Base-by-base conservation (phyloP, 2,888 invertebrate species). In the Caenorhabditis sp. region DNA sequence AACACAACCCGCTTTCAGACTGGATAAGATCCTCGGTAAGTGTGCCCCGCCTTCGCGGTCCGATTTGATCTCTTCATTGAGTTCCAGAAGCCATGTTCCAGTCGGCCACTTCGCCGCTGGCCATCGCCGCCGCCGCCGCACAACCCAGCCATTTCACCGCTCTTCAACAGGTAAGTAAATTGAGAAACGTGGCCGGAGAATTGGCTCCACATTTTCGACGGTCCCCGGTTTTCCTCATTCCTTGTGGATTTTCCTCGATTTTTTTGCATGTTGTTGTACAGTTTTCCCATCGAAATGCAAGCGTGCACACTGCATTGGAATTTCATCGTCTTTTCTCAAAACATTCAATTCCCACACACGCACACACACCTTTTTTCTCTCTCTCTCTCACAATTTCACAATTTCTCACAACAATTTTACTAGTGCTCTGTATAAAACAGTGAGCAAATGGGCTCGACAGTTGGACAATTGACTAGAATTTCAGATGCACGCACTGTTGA, bases 11-110 rank as follows among this genome's bases (percentile, higher is more conserved):
- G 32, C 9, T 32, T 50, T 3, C 22, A 43, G 24, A 0, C 58
- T 68, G 68, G 68, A 68, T 24, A 68, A 68, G 52, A 26, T 68
- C 15, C 1, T 68, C 27, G 68, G 68, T 68, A 45, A 68, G 58
- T 43, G 32, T 15, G n/a, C 20, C 22, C 4, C 3, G 24, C 7
- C 4, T 3, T 8, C 0, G n/a, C 5, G 11, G 27, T 26, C 27
- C 20, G 27, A 26, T 46, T 20, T 6, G 22, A 58, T 35, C 24
- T n/a, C 13, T 3, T 52, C 9, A 30, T 52, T 22, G 59, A 68
- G 45, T 59, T 68, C 35, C 68, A 68, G 68, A 68, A 68, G 68
- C 68, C 15, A 68, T 68, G 68, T 30, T 68, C 41, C 66, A 66
- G 66, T 58, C 66, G 66, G 66, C 50, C 3, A 35, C 62, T 15